A percentile compares a stretch with the other conserved stretches of the same genome.
phyloP scores from a whole-genome alignment of 2,113 vertebrate species.

The Theristicus caerulescens region DNA sequence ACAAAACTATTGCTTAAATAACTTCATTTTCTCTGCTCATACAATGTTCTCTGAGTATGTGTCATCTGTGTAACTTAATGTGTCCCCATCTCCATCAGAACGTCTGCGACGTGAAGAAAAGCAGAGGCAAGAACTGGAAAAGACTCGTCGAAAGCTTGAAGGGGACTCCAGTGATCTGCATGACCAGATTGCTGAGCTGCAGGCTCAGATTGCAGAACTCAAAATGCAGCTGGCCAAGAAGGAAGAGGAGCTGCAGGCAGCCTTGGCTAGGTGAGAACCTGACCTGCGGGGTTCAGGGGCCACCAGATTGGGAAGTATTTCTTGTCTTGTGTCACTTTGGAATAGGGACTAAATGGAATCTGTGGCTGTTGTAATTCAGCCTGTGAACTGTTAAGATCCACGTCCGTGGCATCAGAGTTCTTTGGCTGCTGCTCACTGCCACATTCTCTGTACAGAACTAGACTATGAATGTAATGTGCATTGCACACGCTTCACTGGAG shows the following conservation, averaged over 20 bases:
- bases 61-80: neutral
- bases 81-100: conserved; percentile 70
- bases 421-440: neutral
- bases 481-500: neutral
- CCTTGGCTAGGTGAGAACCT: conserved; percentile 85
- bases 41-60: neutral
- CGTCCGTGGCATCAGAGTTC: neutral
- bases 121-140: conserved; percentile 92
- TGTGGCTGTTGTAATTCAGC: neutral
- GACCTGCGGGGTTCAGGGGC: neutral
- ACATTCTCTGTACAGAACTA: neutral
- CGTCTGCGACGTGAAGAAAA: conserved; percentile 95
- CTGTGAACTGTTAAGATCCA: neutral
- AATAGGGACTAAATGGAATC: neutral
- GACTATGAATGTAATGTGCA: neutral
- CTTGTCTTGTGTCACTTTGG: neutral
- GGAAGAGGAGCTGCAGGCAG: conserved; percentile 94
- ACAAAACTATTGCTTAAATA: neutral
- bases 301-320: neutral
- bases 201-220: conserved; percentile 96
- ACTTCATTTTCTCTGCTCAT: neutral
- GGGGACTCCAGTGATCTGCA: conserved; percentile 90
- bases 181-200: conserved; percentile 95
- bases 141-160: conserved; percentile 95
- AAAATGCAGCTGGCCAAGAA: conserved; percentile 96